Base-by-base conservation (phyloP, 1,140 invertebrate genomes). In the Chrysomallon squamiferum region DNA sequence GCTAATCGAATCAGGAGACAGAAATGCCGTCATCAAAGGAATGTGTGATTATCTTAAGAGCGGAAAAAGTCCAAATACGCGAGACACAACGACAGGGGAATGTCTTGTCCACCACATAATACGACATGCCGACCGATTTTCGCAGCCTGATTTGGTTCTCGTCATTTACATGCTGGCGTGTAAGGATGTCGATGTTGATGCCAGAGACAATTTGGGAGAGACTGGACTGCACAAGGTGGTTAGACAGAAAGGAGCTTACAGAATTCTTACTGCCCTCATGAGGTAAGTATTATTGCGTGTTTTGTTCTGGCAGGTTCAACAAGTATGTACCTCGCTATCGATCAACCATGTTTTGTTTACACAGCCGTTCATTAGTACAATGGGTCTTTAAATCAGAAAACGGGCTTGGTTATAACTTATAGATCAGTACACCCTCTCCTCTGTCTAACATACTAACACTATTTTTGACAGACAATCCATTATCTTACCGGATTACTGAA, bases 131-230 rank as follows among this genome's bases (percentile, higher is more conserved):
- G 68, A 76, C 52, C 68, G 69, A 27, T 81, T 81, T 43, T 62
- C 67, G 22, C 71, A 71, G 32, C 77, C 77, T 9, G 74, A 79
- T 30, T 76, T 78, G 18, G 63, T 76, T 38, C 70, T 73, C 22
- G 68, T 76, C 4, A 70, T 81, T 27, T 81, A 81, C 60, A 76
- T 74, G 71, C 62, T 81, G 56, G 79, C 78, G 0, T 79, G 76
- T 63, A 74, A 74, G 56, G 74, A 77, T 49, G 69, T 81, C 9
- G 75, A 81, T 18, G 72, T 81, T 20, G 79, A 81, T 52, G 74
- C 76, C n/a, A 71, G 72, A 41, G 77, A 81, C 59, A 65, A 69
- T 50, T 20, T 61, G 9, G 79, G 79, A 11, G 71, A 81, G 22
- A 78, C 79, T 1, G 73, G 69, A 1, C 70, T 81, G 11, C 79